These are phyloP conservation scores for Phorcus lineatus DNA, from an alignment of 2,888 invertebrate species.

Conservation along the genomic window DNA sequence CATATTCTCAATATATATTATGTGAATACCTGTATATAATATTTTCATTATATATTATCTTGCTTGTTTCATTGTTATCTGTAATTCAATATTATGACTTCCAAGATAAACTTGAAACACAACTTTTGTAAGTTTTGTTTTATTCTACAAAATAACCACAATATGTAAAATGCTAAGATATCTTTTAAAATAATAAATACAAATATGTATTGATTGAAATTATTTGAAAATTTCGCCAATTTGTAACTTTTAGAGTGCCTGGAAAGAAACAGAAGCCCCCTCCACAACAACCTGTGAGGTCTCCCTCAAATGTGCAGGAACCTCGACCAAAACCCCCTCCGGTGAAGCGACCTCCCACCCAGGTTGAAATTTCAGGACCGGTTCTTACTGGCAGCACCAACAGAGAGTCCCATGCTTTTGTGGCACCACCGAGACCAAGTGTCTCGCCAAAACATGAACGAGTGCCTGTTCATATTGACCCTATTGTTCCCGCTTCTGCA, in stretches of 20 bases:
- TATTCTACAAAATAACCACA: too few species aligned
- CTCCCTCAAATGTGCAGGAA: neutral
- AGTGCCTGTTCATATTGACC: neutral
- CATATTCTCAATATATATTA: neutral
- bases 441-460: neutral
- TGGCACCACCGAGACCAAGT: slow-evolving; percentile 38
- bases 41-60: too few species aligned
- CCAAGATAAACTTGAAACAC: too few species aligned
- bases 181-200: too few species aligned
- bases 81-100: too few species aligned
- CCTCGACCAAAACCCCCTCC: neutral
- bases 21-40: too few species aligned
- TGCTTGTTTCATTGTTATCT: too few species aligned
- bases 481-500: neutral
- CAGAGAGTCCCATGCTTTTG: slow-evolving; percentile 42
- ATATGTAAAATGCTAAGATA: too few species aligned
- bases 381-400: slow-evolving; percentile 53
- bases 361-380: slow-evolving; percentile 48
- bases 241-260: neutral
- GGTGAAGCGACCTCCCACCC: slow-evolving; percentile 25
- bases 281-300: slow-evolving; percentile 25
- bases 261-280: slow-evolving; percentile 21
- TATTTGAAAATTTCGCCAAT: too few species aligned
- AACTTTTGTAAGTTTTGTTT: too few species aligned
- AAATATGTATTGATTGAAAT: too few species aligned